phyloP scores from a whole-genome alignment of 2,888 invertebrate genomes.

The Eristalinus sepulchralis region DNA sequence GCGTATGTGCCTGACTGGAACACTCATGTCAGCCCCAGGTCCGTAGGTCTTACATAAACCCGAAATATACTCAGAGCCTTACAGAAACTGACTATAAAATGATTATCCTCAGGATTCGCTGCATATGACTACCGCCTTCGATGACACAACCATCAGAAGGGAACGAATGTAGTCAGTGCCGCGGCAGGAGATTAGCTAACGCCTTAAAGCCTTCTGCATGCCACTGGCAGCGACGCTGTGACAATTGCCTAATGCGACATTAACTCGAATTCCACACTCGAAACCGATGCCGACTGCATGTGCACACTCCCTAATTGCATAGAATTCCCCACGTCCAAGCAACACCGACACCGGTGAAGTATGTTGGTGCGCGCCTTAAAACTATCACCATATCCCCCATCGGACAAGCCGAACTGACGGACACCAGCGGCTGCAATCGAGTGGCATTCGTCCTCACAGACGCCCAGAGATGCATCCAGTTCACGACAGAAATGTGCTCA shows the following conservation, averaged over 20 bases:
- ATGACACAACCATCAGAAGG: neutral
- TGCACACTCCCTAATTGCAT: conserved; percentile 47
- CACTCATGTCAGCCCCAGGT: neutral
- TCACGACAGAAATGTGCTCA: conserved; percentile 67
- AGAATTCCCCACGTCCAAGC: conserved; percentile 61
- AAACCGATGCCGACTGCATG: neutral
- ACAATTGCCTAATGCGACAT: neutral
- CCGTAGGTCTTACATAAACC: neutral
- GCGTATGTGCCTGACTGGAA: neutral
- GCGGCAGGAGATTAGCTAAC: neutral
- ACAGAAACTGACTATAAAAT: neutral
- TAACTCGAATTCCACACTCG: neutral
- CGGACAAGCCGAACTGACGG: conserved; percentile 50
- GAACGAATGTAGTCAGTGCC: too few relatives aligned
- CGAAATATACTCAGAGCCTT: neutral
- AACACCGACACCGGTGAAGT: conserved; percentile 46
- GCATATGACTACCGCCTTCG: neutral
- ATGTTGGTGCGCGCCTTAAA: conserved; percentile 51
- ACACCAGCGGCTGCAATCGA: conserved; percentile 47
- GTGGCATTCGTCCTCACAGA: neutral
- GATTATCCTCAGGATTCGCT: neutral
- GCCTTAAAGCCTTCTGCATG: neutral
- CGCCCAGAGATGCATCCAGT: conserved; percentile 54
- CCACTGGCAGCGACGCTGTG: neutral
- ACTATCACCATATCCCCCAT: conserved; percentile 59